Conservation (phyloP, 2,113 vertebrate genomes). For the Haemorhous mexicanus region DNA sequence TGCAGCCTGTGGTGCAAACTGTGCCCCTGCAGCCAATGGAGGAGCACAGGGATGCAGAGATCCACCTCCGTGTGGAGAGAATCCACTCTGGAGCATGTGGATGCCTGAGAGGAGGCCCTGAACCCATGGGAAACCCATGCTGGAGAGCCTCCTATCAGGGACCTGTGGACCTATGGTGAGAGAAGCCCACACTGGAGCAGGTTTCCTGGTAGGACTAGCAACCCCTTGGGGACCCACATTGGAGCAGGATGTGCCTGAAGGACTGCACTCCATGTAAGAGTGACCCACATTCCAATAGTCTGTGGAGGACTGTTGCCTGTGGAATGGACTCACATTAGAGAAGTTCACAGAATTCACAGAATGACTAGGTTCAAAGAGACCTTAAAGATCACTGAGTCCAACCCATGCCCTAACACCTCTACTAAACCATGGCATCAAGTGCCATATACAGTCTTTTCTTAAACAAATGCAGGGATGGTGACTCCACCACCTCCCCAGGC, state of each 20-base stretch:
- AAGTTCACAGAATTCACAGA: not conserved
- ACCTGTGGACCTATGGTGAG: not conserved
- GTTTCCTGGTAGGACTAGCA: not conserved
- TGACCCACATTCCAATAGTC: not conserved
- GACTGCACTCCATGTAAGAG: not conserved
- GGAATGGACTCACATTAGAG: not conserved
- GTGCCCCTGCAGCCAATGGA: not conserved
- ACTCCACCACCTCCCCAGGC: too few relatives aligned
- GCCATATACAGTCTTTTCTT: not conserved
- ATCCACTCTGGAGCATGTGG: rapidly evolving
- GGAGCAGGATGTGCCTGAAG: not conserved
- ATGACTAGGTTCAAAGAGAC: not conserved
- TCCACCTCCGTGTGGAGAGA: not conserved
- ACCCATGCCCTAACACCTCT: not conserved
- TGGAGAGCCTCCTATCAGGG: not conserved
- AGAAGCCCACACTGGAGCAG: not conserved
- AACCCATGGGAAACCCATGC: not conserved
- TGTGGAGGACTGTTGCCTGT: not conserved
- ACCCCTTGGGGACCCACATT: too few relatives aligned
- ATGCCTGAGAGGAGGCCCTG: not conserved
- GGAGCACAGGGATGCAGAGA: not conserved
- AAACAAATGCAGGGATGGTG: too few relatives aligned
- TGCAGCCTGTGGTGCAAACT: not conserved
- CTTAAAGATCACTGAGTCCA: not conserved
- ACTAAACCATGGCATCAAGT: not conserved